Base-by-base conservation (phyloP, 64 coral and sea anemone species). In the Dendronephthya gigantea region DNA sequence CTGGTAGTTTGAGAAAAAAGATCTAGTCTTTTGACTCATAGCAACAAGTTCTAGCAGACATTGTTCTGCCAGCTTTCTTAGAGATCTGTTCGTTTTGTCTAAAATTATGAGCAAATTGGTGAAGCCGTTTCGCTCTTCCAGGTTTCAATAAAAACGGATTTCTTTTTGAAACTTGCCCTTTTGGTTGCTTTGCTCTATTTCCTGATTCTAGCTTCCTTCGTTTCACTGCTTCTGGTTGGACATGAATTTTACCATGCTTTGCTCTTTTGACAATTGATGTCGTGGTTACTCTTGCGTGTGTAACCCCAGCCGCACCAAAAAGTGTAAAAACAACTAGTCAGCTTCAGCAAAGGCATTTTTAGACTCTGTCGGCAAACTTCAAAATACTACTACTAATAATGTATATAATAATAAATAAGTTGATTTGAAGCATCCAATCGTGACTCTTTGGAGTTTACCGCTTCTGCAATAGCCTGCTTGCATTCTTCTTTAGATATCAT, bases 1-100 rank as follows among this genome's bases (percentile, higher is more conserved):
- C n/a, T n/a, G n/a, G n/a, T n/a, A n/a, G n/a, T n/a, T n/a, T n/a
- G n/a, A n/a, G n/a, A n/a, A n/a, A n/a, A n/a, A n/a, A n/a, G n/a
- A n/a, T n/a, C n/a, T n/a, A n/a, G n/a, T n/a, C n/a, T n/a, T n/a
- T n/a, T n/a, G n/a, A n/a, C n/a, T n/a, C n/a, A n/a, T n/a, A 79
- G 37, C 72, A 79, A 35, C 72, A 19, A 19, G 72, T 79, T 79
- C 36, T 79, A 15, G 72, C 36, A 79, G 9, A 39, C 72, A 79
- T 79, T 15, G 72, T 79, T 79, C 72, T 79, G 28, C 72, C 72
- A 79, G 68, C 68, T 79, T 79, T 79, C 28, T 79, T 79, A 5
- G 72, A 11, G 11, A 74, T 29, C 13, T 1, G 37, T 35, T 79
- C 29, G 30, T 79, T 79, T 33, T 79, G 9, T 19, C 72, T 12